A percentile compares a stretch with the other conserved stretches of the same genome.
These are phyloP conservation scores for Notechis scutatus DNA, from an alignment of 2,113 vertebrate species.

Conservation along the genomic window DNA sequence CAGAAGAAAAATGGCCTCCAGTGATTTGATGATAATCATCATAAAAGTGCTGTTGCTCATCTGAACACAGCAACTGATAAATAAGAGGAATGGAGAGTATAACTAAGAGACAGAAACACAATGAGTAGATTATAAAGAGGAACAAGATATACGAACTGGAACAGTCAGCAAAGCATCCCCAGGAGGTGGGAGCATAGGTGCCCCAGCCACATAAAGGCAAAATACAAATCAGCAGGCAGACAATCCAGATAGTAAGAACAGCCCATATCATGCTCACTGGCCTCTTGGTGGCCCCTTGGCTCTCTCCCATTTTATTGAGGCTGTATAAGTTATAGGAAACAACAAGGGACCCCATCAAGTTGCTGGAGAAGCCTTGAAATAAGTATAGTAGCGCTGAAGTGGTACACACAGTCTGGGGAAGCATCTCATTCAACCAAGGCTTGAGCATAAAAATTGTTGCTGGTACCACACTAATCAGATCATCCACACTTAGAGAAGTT, in stretches of 20 bases:
- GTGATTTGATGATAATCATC: slow-evolving; percentile 69
- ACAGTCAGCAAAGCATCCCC: slow-evolving; percentile 83
- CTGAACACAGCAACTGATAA: slow-evolving; percentile 85
- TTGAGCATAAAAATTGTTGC: slow-evolving; percentile 81
- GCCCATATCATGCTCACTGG: slow-evolving; percentile 70
- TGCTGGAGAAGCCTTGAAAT: slow-evolving; percentile 90
- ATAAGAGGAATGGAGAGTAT: slow-evolving; percentile 80
- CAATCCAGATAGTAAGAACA: slow-evolving; percentile 76
- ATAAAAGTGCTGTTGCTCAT: slow-evolving; percentile 72
- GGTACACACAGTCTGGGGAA: slow-evolving; percentile 76
- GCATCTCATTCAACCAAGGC: slow-evolving; percentile 75
- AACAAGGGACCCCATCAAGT: slow-evolving; percentile 86
- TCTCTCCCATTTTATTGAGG: slow-evolving; percentile 60
- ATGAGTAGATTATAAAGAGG: slow-evolving; percentile 75
- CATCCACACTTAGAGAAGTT: slow-evolving; percentile 87
- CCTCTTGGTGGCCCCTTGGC: slow-evolving; percentile 58
- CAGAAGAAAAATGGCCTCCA: slow-evolving; percentile 58
- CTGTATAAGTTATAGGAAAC: slow-evolving; percentile 88
- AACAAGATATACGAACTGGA: slow-evolving; percentile 78
- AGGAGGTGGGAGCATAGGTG: slow-evolving; percentile 75
- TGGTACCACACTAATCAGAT: slow-evolving; percentile 83
- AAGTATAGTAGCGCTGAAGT: slow-evolving; percentile 85
- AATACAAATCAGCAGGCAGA: slow-evolving; percentile 80
- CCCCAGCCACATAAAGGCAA: slow-evolving; percentile 91
- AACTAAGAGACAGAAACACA: slow-evolving; percentile 77